These are phyloP conservation scores for Pitangus sulphuratus DNA, from an alignment of 2,797 vertebrate species.

Conservation along the genomic window DNA sequence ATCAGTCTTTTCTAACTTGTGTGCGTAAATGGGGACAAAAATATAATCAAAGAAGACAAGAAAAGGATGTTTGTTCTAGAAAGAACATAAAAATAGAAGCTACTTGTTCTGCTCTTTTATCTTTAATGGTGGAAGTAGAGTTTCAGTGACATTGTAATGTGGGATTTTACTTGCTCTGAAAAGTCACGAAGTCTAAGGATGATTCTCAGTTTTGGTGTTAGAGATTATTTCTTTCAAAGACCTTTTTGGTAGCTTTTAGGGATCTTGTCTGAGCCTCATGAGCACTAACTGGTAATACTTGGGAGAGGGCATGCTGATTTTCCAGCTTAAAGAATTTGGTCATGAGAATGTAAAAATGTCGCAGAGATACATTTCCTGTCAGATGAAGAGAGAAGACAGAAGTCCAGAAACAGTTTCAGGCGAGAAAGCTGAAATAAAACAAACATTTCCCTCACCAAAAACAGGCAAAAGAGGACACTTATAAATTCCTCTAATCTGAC, in stretches of 20 bases:
- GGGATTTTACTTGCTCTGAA: neutral
- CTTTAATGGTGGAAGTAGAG: neutral
- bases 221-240: neutral
- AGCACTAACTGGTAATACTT: neutral
- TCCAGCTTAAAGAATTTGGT: neutral
- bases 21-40: neutral
- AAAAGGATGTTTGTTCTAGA: neutral
- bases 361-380: neutral
- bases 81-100: neutral
- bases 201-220: neutral
- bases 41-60: neutral
- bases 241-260: neutral
- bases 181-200: neutral
- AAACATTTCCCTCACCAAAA: neutral
- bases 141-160: neutral
- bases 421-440: neutral
- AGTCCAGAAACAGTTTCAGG: neutral
- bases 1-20: neutral
- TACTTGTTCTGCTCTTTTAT: neutral
- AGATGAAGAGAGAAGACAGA: neutral
- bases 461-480: neutral
- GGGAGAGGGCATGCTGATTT: neutral
- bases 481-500: neutral
- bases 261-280: neutral
- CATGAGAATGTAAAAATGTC: neutral